Percentiles rank a stretch among this genome's conserved stretches.
Evolutionary conservation across 2,888 invertebrate genomes (phyloP).

Genomic region (Cheilosia urbana): DNA sequence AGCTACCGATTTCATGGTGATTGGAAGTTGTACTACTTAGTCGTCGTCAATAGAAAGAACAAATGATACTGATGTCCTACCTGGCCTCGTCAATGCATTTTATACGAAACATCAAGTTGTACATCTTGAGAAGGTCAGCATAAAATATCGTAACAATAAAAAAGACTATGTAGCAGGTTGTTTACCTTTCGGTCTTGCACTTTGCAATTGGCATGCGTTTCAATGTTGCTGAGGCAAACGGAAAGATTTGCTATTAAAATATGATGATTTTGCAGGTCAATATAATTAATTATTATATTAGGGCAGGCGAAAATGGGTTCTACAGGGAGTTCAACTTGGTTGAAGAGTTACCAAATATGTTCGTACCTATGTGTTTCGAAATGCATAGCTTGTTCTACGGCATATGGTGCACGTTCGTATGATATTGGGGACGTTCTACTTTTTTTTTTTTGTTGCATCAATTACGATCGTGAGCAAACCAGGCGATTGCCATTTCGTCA

Average conservation of each 20-base stretch:
- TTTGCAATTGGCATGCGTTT: conserved; percentile 15
- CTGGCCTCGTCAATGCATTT: conserved; percentile 60
- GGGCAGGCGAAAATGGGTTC: no score
- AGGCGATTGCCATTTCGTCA: no score
- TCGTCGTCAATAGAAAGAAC: conserved; percentile 9
- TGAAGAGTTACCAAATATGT: no score
- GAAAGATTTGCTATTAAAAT: neutral
- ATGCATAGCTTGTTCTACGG: no score
- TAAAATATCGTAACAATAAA: conserved; percentile 5
- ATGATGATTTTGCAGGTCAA: conserved; percentile 22
- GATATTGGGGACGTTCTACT: no score
- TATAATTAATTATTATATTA: neutral
- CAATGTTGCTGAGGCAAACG: conserved; percentile 33
- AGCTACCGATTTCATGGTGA: conserved; percentile 56
- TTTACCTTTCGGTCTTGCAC: conserved; percentile 6
- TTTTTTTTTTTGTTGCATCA: no score
- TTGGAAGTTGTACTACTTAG: neutral
- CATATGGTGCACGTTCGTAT: no score
- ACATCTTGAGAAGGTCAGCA: conserved; percentile 61
- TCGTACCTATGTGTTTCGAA: no score
- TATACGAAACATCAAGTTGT: conserved; percentile 51
- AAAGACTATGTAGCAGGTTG: conserved; percentile 1
- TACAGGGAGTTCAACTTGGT: no score
- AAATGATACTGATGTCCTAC: conserved; percentile 62
- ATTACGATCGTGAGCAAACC: no score